These are phyloP conservation scores for Drosophila silvestris DNA, from an alignment of 2,888 invertebrate genomes.

Conservation along the genomic window DNA sequence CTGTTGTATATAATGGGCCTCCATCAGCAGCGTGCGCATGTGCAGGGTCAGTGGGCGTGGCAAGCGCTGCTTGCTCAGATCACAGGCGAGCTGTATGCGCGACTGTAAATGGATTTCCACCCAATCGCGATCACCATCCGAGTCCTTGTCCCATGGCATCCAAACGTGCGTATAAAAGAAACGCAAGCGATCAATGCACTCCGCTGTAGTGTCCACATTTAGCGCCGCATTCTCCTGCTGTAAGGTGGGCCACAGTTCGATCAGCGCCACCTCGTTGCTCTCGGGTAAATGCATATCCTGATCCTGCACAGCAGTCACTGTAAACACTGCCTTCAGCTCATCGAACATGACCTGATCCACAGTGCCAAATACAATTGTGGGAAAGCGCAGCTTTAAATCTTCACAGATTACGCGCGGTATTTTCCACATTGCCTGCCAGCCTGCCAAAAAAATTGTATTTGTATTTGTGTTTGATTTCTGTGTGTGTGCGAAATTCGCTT, in stretches of 20 bases:
- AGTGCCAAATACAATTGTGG: conserved; percentile 87
- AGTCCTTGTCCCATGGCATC: conserved; percentile 89
- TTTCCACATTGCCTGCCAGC: conserved; percentile 89
- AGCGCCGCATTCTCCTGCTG: conserved; percentile 86
- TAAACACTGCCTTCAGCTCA: conserved; percentile 86
- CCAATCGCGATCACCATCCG: conserved; percentile 87
- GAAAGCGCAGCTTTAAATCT: conserved; percentile 87
- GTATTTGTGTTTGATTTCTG: conserved; percentile 1
- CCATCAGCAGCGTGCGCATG: conserved; percentile 86
- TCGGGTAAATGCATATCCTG: conserved; percentile 87
- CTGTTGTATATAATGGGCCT: conserved; percentile 86
- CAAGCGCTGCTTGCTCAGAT: conserved; percentile 87
- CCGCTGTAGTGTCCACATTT: conserved; percentile 87
- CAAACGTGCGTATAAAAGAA: conserved; percentile 88
- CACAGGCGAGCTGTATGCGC: conserved; percentile 87
- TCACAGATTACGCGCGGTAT: conserved; percentile 87
- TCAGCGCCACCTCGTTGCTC: conserved; percentile 86
- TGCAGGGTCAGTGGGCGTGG: conserved; percentile 86
- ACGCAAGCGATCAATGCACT: conserved; percentile 87
- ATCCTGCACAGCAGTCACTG: conserved; percentile 87
- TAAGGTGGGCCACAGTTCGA: conserved; percentile 87
- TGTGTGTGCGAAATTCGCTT: conserved; percentile 30
- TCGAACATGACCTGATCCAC: conserved; percentile 86
- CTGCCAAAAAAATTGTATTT: conserved; percentile 62
- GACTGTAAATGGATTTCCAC: conserved; percentile 86